A percentile compares a stretch with the other conserved stretches of the same genome.
Conservation (phyloP, 2,113 vertebrate genomes). For the Hassar affinis region DNA sequence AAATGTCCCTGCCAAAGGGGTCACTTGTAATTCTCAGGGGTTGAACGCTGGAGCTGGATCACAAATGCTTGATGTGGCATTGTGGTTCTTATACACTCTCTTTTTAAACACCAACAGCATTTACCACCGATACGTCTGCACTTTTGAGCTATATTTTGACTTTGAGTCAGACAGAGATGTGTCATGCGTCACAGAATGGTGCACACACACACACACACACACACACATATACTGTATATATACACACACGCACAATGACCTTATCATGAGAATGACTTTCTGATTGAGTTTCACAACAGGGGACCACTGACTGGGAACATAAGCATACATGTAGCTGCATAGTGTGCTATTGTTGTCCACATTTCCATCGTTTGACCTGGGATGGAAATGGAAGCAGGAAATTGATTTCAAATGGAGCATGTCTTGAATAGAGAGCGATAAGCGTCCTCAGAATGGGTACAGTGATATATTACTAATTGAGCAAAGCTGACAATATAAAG, state of each 20-base stretch:
- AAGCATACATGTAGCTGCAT: conserved; percentile 1
- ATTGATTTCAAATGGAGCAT: conserved; percentile 29
- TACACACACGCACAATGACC: conserved; percentile 21
- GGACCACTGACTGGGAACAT: conserved; percentile 28
- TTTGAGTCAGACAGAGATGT: conserved; percentile 23
- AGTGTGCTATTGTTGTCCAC: conserved; percentile 26
- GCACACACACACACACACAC: conserved; percentile 15
- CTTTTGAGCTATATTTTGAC: conserved; percentile 23
- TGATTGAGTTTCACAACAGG: conserved; percentile 36
- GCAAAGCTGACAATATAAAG: not conserved
- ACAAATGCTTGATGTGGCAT: not conserved
- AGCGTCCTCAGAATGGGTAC: not conserved
- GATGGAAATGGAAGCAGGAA: conserved; percentile 43
- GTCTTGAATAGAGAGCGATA: conserved; percentile 22
- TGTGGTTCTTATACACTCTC: not conserved
- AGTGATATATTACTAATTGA: conserved; percentile 11
- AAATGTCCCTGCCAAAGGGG: conserved; percentile 42
- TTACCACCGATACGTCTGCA: not conserved
- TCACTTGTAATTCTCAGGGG: conserved; percentile 30
- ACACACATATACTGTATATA: not conserved
- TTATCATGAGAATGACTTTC: conserved; percentile 34
- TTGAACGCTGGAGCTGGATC: not conserved
- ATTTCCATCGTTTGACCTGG: conserved; percentile 26
- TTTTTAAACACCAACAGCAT: not conserved
- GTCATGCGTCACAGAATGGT: not conserved